Evolutionary conservation across 2,113 vertebrate species (phyloP).

Genomic region (Paramormyrops kingsleyae): DNA sequence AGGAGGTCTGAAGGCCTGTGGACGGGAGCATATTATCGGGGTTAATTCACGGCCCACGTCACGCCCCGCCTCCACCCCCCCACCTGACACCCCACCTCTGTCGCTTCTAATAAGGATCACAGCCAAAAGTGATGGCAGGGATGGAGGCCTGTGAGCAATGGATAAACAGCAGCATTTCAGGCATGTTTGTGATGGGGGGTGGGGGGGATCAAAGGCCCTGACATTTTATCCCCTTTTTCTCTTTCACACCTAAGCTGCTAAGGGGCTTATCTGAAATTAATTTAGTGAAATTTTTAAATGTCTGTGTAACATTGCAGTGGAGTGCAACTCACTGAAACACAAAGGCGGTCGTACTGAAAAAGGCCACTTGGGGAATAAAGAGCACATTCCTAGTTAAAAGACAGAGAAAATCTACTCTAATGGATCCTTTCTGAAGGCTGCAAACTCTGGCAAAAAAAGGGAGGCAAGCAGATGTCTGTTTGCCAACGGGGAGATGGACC

Average conservation of each 20-base stretch:
- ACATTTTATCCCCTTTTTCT: conserved; percentile 3
- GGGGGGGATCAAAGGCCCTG: background rate
- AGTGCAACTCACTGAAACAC: conserved; percentile 1
- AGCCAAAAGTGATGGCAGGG: background rate
- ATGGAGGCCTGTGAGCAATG: background rate
- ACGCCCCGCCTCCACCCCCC: background rate
- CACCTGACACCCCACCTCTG: background rate
- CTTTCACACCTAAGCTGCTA: conserved; percentile 20
- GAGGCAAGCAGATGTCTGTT: background rate
- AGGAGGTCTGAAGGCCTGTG: conserved; percentile 81
- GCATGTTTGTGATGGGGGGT: background rate
- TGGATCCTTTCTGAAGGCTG: background rate
- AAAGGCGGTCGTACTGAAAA: background rate
- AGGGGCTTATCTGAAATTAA: conserved; percentile 27
- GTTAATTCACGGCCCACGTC: background rate
- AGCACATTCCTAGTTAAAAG: background rate
- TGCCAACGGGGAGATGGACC: background rate
- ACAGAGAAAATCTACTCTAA: background rate
- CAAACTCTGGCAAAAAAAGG: background rate
- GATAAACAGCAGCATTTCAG: background rate
- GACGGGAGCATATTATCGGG: conserved; percentile 14
- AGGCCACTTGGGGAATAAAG: background rate
- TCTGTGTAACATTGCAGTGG: conserved; percentile 17
- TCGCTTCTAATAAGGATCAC: rapidly evolving
- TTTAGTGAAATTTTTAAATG: conserved; percentile 23